Conservation (phyloP, 2,888 invertebrate species). For the Formica aserva region DNA sequence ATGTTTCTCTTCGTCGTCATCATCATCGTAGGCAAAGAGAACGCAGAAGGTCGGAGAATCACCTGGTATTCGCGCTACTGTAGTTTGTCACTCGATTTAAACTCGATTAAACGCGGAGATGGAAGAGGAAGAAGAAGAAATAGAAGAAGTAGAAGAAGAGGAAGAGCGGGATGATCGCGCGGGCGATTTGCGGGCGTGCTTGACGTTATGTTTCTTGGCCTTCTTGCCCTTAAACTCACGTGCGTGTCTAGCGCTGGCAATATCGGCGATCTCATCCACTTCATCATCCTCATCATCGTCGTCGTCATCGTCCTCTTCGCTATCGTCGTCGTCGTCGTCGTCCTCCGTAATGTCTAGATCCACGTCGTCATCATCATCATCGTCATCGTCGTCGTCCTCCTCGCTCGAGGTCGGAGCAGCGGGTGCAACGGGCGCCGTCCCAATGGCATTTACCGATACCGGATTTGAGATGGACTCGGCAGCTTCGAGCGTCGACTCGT, state of each 20-base stretch:
- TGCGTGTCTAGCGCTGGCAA: conserved; percentile 90
- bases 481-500: conserved; percentile 85
- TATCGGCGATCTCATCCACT: conserved; percentile 89
- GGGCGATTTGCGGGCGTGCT: conserved; percentile 78
- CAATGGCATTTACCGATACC: conserved; percentile 61
- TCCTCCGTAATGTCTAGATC: conserved; percentile 87
- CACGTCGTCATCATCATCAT: conserved; percentile 89
- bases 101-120: conserved; percentile 38
- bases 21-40: not conserved
- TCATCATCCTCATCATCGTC: conserved; percentile 90
- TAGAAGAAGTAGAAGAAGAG: conserved; percentile 23
- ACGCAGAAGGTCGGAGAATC: not conserved
- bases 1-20: not conserved
- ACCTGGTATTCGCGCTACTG: conserved; percentile 16
- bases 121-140: conserved; percentile 24
- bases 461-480: conserved; percentile 78
- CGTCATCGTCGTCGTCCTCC: conserved; percentile 88
- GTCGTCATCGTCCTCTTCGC: conserved; percentile 89
- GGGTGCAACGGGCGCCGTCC: conserved; percentile 10
- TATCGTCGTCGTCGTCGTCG: conserved; percentile 89
- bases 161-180: conserved; percentile 40
- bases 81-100: conserved; percentile 42
- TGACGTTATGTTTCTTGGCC: conserved; percentile 83
- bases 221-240: conserved; percentile 93
- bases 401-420: conserved; percentile 80